Conservation (phyloP, 2,113 vertebrate species). For the Pachycephala philippinensis region DNA sequence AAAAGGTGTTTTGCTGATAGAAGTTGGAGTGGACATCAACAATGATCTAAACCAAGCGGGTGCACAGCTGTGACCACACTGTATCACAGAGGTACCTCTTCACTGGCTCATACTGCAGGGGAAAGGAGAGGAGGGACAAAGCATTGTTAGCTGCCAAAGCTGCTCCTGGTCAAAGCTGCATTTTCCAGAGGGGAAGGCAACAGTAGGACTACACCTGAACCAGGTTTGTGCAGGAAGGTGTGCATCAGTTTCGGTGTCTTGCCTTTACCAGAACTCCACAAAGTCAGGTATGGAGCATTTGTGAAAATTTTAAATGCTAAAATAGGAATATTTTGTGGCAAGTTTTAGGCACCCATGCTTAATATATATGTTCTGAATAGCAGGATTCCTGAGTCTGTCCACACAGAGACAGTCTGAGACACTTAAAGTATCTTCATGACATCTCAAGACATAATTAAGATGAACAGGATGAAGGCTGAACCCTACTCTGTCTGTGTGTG, state of each 20-base stretch:
- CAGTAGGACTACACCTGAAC: neutral
- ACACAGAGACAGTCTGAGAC: neutral
- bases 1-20: neutral
- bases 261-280: neutral
- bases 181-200: neutral
- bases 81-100: neutral
- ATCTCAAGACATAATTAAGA: neutral
- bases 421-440: neutral
- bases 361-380: neutral
- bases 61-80: neutral
- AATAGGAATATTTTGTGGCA: neutral
- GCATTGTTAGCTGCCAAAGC: neutral
- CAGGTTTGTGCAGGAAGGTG: neutral
- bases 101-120: accelerated
- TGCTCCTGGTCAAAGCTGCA: neutral
- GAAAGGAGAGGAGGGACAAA: neutral
- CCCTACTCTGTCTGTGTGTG: neutral
- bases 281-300: neutral
- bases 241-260: neutral
- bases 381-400: neutral
- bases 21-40: neutral
- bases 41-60: neutral
- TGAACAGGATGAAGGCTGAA: neutral
- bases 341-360: neutral
- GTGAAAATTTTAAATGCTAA: neutral